These are phyloP conservation scores for Arothron firmamentum DNA, from an alignment of 2,113 vertebrate species.

Conservation along the genomic window DNA sequence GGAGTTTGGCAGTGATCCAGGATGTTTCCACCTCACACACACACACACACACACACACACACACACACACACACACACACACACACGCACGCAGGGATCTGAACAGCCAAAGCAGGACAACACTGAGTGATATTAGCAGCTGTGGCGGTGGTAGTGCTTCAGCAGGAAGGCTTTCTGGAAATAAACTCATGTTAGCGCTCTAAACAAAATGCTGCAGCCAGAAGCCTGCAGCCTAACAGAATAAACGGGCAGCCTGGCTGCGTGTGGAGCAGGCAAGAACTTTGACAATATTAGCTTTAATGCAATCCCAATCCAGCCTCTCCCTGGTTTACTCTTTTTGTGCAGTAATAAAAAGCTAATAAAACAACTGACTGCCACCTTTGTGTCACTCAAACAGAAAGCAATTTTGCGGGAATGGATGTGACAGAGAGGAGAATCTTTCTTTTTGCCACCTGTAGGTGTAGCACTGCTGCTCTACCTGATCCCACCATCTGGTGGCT, in stretches of 20 bases:
- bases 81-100: too few relatives aligned
- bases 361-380: neutral
- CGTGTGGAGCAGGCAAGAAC: too few relatives aligned
- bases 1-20: neutral
- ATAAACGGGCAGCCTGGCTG: too few relatives aligned
- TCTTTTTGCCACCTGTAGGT: neutral
- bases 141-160: neutral
- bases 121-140: neutral
- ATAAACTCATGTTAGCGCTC: neutral
- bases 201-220: neutral
- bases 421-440: too few relatives aligned
- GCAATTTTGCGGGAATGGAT: neutral
- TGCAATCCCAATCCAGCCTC: too few relatives aligned
- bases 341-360: neutral
- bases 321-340: neutral
- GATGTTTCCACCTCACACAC: neutral
- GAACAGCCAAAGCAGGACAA: too few relatives aligned
- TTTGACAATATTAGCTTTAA: too few relatives aligned
- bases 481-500: neutral
- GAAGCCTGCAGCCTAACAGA: too few relatives aligned
- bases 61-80: neutral
- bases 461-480: neutral
- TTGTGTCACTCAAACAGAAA: neutral
- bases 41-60: neutral
- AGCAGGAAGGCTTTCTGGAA: neutral